Conservation (phyloP, 2,797 vertebrate genomes). For the Podarcis siculus region DNA sequence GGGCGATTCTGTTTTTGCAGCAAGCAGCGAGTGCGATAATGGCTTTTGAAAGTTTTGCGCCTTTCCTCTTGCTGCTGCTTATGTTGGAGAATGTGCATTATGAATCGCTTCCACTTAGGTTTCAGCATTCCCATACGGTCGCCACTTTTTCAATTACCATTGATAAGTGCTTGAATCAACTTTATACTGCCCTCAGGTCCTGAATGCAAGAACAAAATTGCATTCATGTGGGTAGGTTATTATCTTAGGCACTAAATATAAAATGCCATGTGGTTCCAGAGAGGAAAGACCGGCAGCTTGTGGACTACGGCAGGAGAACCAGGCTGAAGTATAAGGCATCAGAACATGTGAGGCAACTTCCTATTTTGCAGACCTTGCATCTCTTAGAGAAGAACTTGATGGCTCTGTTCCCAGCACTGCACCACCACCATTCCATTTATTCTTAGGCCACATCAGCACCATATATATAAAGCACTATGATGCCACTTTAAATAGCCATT, state of each 20-base stretch:
- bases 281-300: background rate
- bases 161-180: background rate
- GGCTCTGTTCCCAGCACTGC: background rate
- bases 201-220: conserved; percentile 1
- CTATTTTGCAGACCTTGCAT: background rate
- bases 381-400: background rate
- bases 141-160: conserved; percentile 5
- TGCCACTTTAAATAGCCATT: too few relatives aligned
- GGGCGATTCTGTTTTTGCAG: background rate
- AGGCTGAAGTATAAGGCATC: background rate
- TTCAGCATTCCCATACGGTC: background rate
- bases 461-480: too few relatives aligned
- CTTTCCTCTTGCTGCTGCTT: background rate
- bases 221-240: background rate
- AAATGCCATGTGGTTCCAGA: background rate
- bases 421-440: too few relatives aligned
- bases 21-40: background rate
- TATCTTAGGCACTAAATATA: background rate
- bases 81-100: background rate
- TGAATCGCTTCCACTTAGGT: conserved; percentile 6
- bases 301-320: background rate
- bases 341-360: background rate
- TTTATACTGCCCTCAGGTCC: conserved; percentile 12
- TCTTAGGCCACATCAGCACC: too few relatives aligned
- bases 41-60: background rate